Percentiles rank a stretch among this genome's conserved stretches.
phyloP scores from a whole-genome alignment of 2,888 invertebrate genomes.

The Ectemnius continuus region DNA sequence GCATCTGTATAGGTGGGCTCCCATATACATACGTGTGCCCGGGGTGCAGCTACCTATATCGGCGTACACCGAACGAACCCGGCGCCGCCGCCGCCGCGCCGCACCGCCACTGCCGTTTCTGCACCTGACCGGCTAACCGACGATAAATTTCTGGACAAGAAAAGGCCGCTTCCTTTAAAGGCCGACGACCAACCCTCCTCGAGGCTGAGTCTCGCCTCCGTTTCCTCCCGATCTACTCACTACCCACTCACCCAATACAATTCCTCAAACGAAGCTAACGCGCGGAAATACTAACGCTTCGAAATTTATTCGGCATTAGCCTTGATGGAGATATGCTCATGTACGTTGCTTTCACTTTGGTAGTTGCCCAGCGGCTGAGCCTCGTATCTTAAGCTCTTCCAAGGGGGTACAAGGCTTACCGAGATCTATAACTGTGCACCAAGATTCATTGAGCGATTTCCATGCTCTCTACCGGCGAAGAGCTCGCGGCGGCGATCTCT shows the following conservation, averaged over 20 bases:
- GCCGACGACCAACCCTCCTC: constrained; percentile 24
- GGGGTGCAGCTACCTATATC: constrained; percentile 31
- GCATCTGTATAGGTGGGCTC: not conserved
- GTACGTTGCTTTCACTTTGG: too few species aligned
- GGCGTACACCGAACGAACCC: constrained; percentile 24
- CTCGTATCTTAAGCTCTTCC: too few species aligned
- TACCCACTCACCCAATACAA: too few species aligned
- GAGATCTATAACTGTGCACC: too few species aligned
- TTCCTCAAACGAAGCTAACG: too few species aligned
- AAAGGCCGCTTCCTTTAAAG: constrained; percentile 44
- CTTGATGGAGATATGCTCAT: too few species aligned
- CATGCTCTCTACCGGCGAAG: too few species aligned
- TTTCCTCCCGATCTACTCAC: not conserved
- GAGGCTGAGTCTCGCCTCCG: not conserved
- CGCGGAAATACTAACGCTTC: too few species aligned
- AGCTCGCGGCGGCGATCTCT: not conserved
- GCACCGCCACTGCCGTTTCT: constrained; percentile 25
- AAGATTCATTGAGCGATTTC: too few species aligned
- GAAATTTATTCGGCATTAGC: too few species aligned
- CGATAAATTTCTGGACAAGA: constrained; percentile 46
- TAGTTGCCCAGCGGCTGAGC: too few species aligned
- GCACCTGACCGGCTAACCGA: constrained; percentile 41
- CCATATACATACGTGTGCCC: not conserved
- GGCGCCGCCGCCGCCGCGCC: constrained; percentile 21
- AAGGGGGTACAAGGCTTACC: too few species aligned